These are phyloP conservation scores for Ceratina japonica DNA, from an alignment of 1,140 invertebrate genomes.

Conservation along the genomic window DNA sequence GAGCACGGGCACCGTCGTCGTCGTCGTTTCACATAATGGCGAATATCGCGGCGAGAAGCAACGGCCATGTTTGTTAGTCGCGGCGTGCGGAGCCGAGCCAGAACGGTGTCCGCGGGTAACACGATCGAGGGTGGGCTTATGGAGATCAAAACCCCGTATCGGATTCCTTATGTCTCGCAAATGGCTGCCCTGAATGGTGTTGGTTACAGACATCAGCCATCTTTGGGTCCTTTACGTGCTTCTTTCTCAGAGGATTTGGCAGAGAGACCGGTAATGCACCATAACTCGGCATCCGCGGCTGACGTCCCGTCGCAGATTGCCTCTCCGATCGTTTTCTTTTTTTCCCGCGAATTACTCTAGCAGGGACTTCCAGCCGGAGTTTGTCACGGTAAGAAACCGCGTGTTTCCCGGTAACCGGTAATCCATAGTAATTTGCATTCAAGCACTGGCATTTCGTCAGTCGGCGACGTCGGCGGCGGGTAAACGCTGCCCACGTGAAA, in stretches of 20 bases:
- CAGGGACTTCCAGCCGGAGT: too few relatives aligned
- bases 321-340: not conserved
- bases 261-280: not conserved
- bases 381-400: too few relatives aligned
- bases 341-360: too few relatives aligned
- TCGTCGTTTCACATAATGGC: constrained; percentile 54
- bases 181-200: constrained; percentile 74
- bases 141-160: constrained; percentile 76
- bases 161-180: constrained; percentile 74
- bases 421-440: constrained; percentile 36
- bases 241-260: constrained; percentile 55
- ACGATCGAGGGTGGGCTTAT: constrained; percentile 78
- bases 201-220: constrained; percentile 76
- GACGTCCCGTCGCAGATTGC: not conserved
- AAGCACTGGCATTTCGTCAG: constrained; percentile 32
- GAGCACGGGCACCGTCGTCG: constrained; percentile 19
- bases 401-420: constrained; percentile 14
- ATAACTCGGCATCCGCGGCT: too few relatives aligned
- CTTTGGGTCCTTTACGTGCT: constrained; percentile 72
- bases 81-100: constrained; percentile 29
- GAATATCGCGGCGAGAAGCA: constrained; percentile 51
- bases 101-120: constrained; percentile 71
- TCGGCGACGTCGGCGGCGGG: constrained; percentile 43
- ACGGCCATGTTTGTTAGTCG: constrained; percentile 71
- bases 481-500: constrained; percentile 29